Evolutionary conservation across 2,888 invertebrate species (phyloP).

Genomic region (Chesias legatella): DNA sequence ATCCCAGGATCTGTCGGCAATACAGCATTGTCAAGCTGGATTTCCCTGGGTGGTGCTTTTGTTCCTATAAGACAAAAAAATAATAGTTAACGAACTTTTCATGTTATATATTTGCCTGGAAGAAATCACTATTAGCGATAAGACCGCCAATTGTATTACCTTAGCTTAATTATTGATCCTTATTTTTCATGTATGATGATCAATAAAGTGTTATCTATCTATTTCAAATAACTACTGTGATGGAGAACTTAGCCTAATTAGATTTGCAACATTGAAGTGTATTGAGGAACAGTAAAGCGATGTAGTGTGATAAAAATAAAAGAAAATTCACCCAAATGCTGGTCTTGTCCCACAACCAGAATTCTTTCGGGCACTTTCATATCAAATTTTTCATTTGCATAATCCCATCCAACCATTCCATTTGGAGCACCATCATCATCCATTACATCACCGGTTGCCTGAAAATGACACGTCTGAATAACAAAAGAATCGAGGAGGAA

Average conservation of each 20-base stretch:
- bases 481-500: constrained; percentile 1
- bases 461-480: constrained; percentile 7
- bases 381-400: constrained; percentile 87
- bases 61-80: constrained; percentile 78
- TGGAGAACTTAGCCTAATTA: too few relatives aligned
- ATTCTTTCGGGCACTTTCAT: constrained; percentile 98
- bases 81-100: too few relatives aligned
- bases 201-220: too few relatives aligned
- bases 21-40: constrained; percentile 90
- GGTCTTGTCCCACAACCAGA: constrained; percentile 90
- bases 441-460: constrained; percentile 85
- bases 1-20: constrained; percentile 85
- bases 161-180: too few relatives aligned
- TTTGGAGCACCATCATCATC: constrained; percentile 83
- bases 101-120: too few relatives aligned
- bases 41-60: constrained; percentile 92
- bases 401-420: constrained; percentile 83
- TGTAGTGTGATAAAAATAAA: background rate
- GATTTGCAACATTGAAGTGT: constrained; percentile 7
- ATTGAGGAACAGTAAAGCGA: background rate
- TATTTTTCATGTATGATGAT: too few relatives aligned
- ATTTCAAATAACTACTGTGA: too few relatives aligned
- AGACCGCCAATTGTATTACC: too few relatives aligned
- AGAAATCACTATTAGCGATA: too few relatives aligned
- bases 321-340: constrained; percentile 77